Conservation (phyloP, 2,113 vertebrate species). For the Fregata magnificens region DNA sequence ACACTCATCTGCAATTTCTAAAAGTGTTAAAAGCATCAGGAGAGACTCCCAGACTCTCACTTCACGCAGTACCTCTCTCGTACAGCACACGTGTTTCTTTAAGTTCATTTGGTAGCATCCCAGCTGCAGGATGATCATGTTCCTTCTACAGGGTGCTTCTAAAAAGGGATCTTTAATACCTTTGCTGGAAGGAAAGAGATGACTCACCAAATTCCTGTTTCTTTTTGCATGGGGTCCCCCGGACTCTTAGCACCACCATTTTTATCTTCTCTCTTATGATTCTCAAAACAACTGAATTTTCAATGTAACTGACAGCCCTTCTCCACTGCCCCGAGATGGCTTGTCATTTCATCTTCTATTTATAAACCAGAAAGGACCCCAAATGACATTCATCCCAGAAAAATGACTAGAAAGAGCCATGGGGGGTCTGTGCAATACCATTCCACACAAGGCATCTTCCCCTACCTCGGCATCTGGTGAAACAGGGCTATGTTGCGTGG, state of each 20-base stretch:
- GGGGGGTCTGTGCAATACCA: not conserved
- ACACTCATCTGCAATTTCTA: not conserved
- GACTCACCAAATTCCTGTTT: not conserved
- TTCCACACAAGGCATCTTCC: not conserved
- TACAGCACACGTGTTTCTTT: not conserved
- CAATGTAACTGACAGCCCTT: not conserved
- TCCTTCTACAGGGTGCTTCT: not conserved
- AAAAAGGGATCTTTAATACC: not conserved
- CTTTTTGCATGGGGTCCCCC: fast-evolving
- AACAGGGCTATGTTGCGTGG: not conserved
- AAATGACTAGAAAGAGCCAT: not conserved
- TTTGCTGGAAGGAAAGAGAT: not conserved
- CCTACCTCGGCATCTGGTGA: not conserved
- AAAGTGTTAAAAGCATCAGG: not conserved
- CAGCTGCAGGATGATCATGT: not conserved
- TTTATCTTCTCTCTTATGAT: not conserved
- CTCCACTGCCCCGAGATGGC: not conserved
- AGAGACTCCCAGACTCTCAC: not conserved
- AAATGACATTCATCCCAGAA: not conserved
- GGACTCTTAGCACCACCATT: not conserved
- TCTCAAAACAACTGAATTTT: not conserved
- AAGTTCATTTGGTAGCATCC: not conserved
- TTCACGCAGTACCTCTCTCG: not conserved
- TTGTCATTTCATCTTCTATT: slow-evolving; percentile 4
- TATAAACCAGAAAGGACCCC: not conserved